These are phyloP conservation scores for Glaucomys volans DNA, from an alignment of 2,113 vertebrate genomes.

Conservation along the genomic window DNA sequence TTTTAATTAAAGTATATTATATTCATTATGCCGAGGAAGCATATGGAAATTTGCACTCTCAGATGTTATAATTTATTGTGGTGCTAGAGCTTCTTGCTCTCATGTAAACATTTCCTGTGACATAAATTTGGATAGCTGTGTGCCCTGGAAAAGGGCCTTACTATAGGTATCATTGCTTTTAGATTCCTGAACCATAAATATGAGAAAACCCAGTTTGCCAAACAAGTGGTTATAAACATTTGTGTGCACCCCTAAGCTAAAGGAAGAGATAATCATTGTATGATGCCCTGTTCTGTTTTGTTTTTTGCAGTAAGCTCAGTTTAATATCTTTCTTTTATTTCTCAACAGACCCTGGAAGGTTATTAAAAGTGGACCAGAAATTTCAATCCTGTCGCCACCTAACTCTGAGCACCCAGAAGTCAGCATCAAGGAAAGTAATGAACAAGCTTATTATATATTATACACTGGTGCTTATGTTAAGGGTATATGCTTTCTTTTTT, in stretches of 20 bases:
- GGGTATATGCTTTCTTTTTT: too few relatives aligned
- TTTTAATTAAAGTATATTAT: slow-evolving; percentile 88
- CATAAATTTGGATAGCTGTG: slow-evolving; percentile 87
- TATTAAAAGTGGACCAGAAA: slow-evolving; percentile 81
- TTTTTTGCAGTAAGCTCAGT: slow-evolving; percentile 84
- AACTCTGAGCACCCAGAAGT: slow-evolving; percentile 82
- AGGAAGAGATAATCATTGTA: slow-evolving; percentile 87
- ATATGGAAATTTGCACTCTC: slow-evolving; percentile 88
- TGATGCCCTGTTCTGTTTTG: slow-evolving; percentile 65
- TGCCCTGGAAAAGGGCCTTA: slow-evolving; percentile 87
- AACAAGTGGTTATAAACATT: slow-evolving; percentile 88
- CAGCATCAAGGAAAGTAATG: slow-evolving; percentile 76
- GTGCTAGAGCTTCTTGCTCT: slow-evolving; percentile 87
- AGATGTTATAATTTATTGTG: slow-evolving; percentile 88
- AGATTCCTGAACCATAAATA: slow-evolving; percentile 88
- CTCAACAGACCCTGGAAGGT: slow-evolving; percentile 80
- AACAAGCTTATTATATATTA: slow-evolving; percentile 24
- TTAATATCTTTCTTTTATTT: too few relatives aligned
- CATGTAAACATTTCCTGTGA: slow-evolving; percentile 88
- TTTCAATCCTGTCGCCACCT: slow-evolving; percentile 75
- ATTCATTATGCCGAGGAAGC: slow-evolving; percentile 86
- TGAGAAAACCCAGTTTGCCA: slow-evolving; percentile 87
- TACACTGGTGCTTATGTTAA: too few relatives aligned
- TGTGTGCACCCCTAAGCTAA: slow-evolving; percentile 85
- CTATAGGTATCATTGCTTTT: slow-evolving; percentile 88